These are phyloP conservation scores for Chaetodon auriga DNA, from an alignment of 2,113 vertebrate species.

Conservation along the genomic window DNA sequence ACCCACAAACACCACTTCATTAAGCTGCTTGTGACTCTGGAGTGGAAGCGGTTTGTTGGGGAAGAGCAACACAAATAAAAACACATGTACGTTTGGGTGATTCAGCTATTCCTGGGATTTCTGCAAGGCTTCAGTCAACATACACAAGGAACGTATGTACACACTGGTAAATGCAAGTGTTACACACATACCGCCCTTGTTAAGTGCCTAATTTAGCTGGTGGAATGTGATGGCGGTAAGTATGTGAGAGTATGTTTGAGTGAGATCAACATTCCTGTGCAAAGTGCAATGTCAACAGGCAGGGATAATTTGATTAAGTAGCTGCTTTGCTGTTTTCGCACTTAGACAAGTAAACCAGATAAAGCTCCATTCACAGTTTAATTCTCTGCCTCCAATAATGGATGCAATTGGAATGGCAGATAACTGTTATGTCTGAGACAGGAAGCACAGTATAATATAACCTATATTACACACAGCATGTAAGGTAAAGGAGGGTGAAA, in stretches of 20 bases:
- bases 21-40: slow-evolving; percentile 32
- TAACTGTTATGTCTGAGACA: not conserved
- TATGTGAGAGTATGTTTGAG: slow-evolving; percentile 57
- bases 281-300: slow-evolving; percentile 66
- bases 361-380: slow-evolving; percentile 47
- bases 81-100: slow-evolving; percentile 21
- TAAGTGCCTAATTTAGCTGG: slow-evolving; percentile 34
- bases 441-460: not conserved
- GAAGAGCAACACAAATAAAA: slow-evolving; percentile 53
- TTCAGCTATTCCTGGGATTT: slow-evolving; percentile 14
- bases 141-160: slow-evolving; percentile 23
- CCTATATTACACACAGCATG: not conserved
- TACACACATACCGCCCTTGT: slow-evolving; percentile 47
- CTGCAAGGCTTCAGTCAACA: slow-evolving; percentile 36
- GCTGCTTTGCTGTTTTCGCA: slow-evolving; percentile 46
- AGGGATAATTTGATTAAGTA: slow-evolving; percentile 55
- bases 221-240: slow-evolving; percentile 35
- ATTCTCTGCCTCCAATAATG: slow-evolving; percentile 18
- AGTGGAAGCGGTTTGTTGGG: not conserved
- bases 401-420: slow-evolving; percentile 28
- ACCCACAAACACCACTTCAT: slow-evolving; percentile 49
- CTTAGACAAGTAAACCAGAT: slow-evolving; percentile 49
- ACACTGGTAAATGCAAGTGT: slow-evolving; percentile 35
- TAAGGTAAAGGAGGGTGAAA: not conserved
- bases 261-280: slow-evolving; percentile 68